Percentiles rank a stretch among this genome's conserved stretches.
These are phyloP conservation scores for Rhaphigaster nebulosa DNA, from an alignment of 2,888 invertebrate genomes.

Conservation along the genomic window DNA sequence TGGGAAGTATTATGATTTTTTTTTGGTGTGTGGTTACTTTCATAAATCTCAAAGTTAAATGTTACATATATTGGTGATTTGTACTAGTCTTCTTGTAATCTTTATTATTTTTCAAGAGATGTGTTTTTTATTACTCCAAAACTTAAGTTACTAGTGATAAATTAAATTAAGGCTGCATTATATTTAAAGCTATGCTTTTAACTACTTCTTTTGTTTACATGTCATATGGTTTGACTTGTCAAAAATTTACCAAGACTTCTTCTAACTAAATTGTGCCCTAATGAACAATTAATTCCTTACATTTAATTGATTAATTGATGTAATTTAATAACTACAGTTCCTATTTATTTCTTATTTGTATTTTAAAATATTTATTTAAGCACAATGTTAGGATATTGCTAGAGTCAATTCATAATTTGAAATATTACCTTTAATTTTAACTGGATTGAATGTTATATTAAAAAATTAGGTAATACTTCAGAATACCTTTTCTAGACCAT, in stretches of 20 bases:
- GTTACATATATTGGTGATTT: neutral
- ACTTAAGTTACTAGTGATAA: neutral
- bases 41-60: neutral
- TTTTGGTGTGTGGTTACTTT: neutral
- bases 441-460: neutral
- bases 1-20: slow-evolving; percentile 17
- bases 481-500: neutral
- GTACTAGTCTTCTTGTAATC: neutral
- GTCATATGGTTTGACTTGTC: neutral
- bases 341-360: neutral
- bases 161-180: neutral
- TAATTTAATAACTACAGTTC: neutral
- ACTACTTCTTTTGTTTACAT: neutral
- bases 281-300: neutral
- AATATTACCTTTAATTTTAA: neutral
- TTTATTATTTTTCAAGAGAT: neutral
- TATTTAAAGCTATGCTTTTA: neutral
- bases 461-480: no score
- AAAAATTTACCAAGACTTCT: neutral
- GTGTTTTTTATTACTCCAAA: neutral
- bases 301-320: neutral
- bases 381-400: neutral
- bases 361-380: neutral
- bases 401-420: neutral
- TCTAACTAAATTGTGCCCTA: neutral